Evolutionary conservation across 2,888 invertebrate genomes (phyloP).

Genomic region (Deladenus siricidicola): DNA sequence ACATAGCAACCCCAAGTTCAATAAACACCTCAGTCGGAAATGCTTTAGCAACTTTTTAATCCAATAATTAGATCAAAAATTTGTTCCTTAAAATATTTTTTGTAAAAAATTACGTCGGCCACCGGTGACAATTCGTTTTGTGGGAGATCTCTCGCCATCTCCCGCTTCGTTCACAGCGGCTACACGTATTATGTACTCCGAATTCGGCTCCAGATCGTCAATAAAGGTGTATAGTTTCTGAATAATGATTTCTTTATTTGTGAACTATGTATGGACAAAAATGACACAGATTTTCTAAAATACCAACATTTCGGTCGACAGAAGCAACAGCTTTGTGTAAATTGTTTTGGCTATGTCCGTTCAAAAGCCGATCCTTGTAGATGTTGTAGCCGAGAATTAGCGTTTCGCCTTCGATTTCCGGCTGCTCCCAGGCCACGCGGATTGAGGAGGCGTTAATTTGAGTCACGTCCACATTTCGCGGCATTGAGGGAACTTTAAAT

Average conservation of each 20-base stretch:
- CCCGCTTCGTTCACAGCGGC: constrained; percentile 92
- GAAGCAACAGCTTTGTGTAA: constrained; percentile 33
- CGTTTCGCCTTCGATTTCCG: constrained; percentile 69
- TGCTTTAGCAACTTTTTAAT: no score
- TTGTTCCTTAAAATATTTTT: no score
- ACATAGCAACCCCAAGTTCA: no score
- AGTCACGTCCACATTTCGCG: constrained; percentile 76
- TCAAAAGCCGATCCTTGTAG: constrained; percentile 58
- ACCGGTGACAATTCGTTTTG: constrained; percentile 73
- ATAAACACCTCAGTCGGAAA: no score
- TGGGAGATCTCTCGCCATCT: constrained; percentile 82
- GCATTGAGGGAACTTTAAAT: constrained; percentile 85
- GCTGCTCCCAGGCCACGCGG: constrained; percentile 87
- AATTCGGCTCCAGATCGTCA: constrained; percentile 84
- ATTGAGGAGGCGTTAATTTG: constrained; percentile 91
- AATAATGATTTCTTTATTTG: constrained; percentile 10
- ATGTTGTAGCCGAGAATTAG: constrained; percentile 87
- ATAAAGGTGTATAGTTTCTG: constrained; percentile 41
- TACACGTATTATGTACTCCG: constrained; percentile 77
- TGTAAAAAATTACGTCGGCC: constrained; percentile 61
- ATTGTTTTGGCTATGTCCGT: constrained; percentile 28
- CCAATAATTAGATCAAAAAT: no score
- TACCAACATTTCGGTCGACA: constrained; percentile 31
- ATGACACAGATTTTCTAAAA: no score
- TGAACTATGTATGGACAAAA: constrained; percentile 3